Evolutionary conservation across 2,113 vertebrate species (phyloP), one percentile per base, ranked within the genome.

Genomic region (Dipodomys stephensi): DNA sequence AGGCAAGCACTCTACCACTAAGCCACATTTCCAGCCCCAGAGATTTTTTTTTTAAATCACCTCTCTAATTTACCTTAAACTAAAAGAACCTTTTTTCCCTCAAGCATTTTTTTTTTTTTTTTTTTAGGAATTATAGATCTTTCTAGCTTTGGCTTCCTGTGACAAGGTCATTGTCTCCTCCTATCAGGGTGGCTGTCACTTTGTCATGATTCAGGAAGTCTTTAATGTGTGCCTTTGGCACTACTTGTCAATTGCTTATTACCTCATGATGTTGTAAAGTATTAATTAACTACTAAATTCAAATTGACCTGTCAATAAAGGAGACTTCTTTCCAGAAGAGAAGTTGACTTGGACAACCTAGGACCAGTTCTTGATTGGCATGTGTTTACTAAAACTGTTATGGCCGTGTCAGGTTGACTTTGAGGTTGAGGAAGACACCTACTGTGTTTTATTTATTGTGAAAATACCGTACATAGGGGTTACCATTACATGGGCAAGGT

Each of bases 311-410:
- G 86, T 92, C 94, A 94, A 81, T 83, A 95, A 83, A 93, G 84
- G 67, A 90, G 89, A 65, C 32, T 96, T 8, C 93, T 97, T 96
- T 93, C 72, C 81, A 62, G 39, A 94, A 91, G 83, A 91, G 20
- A 28, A 22, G 30, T 28, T 84, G 44, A 68, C 22, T 69, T 87
- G 2, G 13, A 25, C 15, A 25, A 60, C 72, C 27, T 77, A 65
- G n/a, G 44, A 74, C 71, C 32, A 87, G 10, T 22, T 90, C 92
- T 83, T 92, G 44, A 67, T 90, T 16, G n/a, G 0, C 73, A 35
- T 2, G 85, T 30, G 79, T 93, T 80, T 77, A 53, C 79, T 88
- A 77, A 71, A 82, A 67, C 22, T 57, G 3, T 88, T 72, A 64
- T 6, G 77, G 0, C 2, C n/a, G 1, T 60, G 39, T 85, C 62